A percentile compares a stretch with the other conserved stretches of the same genome.
Evolutionary conservation across 2,113 vertebrate genomes (phyloP).

Genomic region (Hippolais icterina): DNA sequence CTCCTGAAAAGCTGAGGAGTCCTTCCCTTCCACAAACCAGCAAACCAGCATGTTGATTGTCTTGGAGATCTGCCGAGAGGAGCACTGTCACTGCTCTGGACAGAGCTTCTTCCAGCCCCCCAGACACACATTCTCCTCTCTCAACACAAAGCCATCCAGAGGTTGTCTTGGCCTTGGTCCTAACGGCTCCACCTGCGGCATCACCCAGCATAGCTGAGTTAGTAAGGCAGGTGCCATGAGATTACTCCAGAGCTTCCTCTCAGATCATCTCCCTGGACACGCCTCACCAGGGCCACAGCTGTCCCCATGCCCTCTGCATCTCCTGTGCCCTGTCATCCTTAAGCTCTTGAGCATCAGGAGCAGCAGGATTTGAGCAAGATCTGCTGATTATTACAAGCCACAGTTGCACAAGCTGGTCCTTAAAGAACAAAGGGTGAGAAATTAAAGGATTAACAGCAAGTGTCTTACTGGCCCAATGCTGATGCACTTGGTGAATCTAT

Average conservation of each 20-base stretch:
- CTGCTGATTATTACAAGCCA: background rate
- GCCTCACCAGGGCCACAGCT: background rate
- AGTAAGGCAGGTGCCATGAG: background rate
- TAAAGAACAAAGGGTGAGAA: background rate
- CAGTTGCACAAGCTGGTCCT: background rate
- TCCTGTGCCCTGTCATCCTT: background rate
- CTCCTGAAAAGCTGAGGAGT: conserved; percentile 83
- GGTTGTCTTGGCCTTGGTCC: background rate
- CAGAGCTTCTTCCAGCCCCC: background rate
- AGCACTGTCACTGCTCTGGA: background rate
- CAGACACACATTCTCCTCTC: background rate
- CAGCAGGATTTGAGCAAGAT: background rate
- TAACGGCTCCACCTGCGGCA: background rate
- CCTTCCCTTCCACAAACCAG: conserved; percentile 85
- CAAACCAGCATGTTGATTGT: conserved; percentile 94
- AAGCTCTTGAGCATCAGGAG: background rate
- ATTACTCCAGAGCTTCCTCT: background rate
- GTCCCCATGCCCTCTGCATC: background rate
- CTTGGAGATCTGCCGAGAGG: conserved; percentile 88
- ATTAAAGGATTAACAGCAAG: background rate
- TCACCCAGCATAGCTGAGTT: background rate
- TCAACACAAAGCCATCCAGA: background rate
- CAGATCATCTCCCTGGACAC: background rate
- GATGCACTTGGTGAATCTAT: conserved; percentile 90
- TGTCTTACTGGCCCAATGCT: conserved; percentile 89